A percentile compares a stretch with the other conserved stretches of the same genome.
Conservation (phyloP, 1,140 invertebrate genomes). For the Antheraea pernyi region DNA sequence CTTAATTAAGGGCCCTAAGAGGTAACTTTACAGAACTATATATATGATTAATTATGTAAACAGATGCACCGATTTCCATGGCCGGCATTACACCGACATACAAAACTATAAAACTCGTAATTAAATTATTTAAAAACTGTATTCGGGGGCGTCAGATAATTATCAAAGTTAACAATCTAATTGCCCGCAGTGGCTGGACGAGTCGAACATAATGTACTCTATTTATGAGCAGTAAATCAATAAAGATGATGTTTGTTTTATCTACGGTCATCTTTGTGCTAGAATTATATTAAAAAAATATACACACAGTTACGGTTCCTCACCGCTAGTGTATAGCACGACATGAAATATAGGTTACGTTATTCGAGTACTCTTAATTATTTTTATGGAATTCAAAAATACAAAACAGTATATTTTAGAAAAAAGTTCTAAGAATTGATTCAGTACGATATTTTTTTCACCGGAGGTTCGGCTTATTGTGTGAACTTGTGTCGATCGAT, state of each 20-base stretch:
- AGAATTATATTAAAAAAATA: background rate
- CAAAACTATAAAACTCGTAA: conserved; percentile 12
- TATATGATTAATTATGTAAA: background rate
- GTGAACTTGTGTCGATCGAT: too few species aligned
- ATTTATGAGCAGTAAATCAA: conserved; percentile 3
- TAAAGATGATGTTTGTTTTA: conserved; percentile 5
- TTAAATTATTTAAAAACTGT: conserved; percentile 18
- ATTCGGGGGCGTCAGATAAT: conserved; percentile 10
- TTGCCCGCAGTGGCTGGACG: background rate
- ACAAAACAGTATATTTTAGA: too few species aligned
- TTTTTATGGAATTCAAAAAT: too few species aligned
- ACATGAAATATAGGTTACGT: background rate
- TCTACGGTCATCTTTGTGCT: background rate
- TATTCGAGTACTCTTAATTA: background rate
- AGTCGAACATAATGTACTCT: conserved; percentile 4
- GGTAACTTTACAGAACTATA: background rate
- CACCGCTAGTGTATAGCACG: background rate
- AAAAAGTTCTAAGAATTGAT: too few species aligned
- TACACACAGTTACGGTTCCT: background rate
- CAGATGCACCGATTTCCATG: background rate
- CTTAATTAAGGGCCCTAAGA: too few species aligned
- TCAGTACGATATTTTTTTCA: too few species aligned
- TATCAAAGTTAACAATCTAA: conserved; percentile 10
- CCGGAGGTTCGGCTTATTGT: too few species aligned
- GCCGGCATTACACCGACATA: background rate